phyloP scores from a whole-genome alignment of 1,140 invertebrate genomes.

The Aphidius ervi region DNA sequence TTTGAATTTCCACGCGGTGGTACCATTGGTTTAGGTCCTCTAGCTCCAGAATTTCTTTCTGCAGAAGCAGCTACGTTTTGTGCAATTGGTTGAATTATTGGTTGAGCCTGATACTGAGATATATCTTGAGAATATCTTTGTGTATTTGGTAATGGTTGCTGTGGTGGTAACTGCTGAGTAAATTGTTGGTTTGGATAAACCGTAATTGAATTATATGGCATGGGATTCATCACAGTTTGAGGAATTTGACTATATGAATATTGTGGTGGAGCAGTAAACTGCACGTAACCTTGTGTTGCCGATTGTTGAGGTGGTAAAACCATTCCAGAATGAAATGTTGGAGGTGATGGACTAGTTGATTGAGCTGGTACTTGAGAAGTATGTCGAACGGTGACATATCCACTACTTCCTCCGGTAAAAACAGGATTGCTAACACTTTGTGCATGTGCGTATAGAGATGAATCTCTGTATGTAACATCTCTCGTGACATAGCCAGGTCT shows the following conservation, averaged over 20 bases:
- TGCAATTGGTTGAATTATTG: slow-evolving; percentile 49
- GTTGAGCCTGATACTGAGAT: slow-evolving; percentile 45
- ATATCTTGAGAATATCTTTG: slow-evolving; percentile 48
- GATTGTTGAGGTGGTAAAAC: slow-evolving; percentile 33
- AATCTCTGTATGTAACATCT: slow-evolving; percentile 42
- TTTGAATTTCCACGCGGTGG: slow-evolving; percentile 50
- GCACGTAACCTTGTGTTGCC: slow-evolving; percentile 31
- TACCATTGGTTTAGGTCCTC: slow-evolving; percentile 50
- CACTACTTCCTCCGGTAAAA: slow-evolving; percentile 38
- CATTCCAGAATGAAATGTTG: slow-evolving; percentile 40
- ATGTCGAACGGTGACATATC: slow-evolving; percentile 45
- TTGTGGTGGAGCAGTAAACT: slow-evolving; percentile 35
- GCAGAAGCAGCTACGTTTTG: slow-evolving; percentile 39
- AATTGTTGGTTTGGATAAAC: slow-evolving; percentile 39
- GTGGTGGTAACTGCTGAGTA: neutral
- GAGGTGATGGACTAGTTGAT: slow-evolving; percentile 42
- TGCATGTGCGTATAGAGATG: slow-evolving; percentile 33
- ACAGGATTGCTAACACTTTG: slow-evolving; percentile 35
- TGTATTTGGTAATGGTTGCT: slow-evolving; percentile 44
- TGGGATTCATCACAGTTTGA: slow-evolving; percentile 44
- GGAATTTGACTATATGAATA: slow-evolving; percentile 47
- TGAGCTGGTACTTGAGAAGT: slow-evolving; percentile 39
- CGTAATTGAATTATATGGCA: slow-evolving; percentile 40
- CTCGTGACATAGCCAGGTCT: slow-evolving; percentile 44
- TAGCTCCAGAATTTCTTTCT: slow-evolving; percentile 37